These are phyloP conservation scores for Pomacea maculata DNA, from an alignment of 1,140 invertebrate species.

Conservation along the genomic window DNA sequence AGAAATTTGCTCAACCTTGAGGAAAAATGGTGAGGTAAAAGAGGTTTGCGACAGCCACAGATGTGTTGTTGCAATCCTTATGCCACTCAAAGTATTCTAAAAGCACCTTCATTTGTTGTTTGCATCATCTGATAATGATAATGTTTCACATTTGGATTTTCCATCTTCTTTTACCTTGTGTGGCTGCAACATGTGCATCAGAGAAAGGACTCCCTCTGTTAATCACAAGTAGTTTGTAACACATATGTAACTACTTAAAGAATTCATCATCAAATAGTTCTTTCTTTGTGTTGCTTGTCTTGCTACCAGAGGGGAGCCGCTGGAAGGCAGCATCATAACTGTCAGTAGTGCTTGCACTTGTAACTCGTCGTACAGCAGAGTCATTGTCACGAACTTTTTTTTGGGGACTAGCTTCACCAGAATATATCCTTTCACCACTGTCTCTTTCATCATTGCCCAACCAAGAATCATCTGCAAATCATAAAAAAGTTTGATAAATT, in stretches of 20 bases:
- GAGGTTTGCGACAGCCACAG: no score
- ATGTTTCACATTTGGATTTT: no score
- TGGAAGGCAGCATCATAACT: constrained; percentile 24
- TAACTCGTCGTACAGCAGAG: background rate
- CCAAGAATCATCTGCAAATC: constrained; percentile 21
- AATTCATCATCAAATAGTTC: constrained; percentile 16
- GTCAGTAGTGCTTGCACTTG: constrained; percentile 23
- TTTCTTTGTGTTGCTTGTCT: background rate
- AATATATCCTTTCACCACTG: background rate
- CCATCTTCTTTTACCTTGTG: no score
- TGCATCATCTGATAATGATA: no score
- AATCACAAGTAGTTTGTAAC: background rate
- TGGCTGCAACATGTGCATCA: no score
- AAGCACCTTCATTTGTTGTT: no score
- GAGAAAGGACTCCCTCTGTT: background rate
- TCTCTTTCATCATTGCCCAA: constrained; percentile 15
- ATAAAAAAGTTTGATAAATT: background rate
- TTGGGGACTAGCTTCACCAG: constrained; percentile 2
- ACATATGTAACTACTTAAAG: constrained; percentile 1
- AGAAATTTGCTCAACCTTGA: no score
- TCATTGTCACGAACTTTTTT: constrained; percentile 1
- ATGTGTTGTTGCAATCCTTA: no score
- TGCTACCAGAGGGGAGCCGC: background rate
- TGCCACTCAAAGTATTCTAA: no score
- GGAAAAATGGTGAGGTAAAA: no score